Evolutionary conservation across 2,888 invertebrate genomes (phyloP), one percentile per base, ranked within the genome.

Genomic region (Leucozona laternaria): DNA sequence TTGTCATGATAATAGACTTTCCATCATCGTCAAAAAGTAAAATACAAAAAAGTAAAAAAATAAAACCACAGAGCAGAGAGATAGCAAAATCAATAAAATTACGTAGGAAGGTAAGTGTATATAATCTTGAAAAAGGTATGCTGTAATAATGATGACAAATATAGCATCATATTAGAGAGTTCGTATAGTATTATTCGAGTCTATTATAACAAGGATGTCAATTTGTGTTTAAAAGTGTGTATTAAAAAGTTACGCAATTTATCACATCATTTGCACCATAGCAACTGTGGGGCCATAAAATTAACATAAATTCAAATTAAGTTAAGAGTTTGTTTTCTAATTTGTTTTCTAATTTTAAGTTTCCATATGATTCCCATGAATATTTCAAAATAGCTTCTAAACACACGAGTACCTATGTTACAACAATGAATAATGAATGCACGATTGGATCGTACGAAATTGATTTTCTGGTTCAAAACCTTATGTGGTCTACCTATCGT

Each of bases 101-200:
- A 28, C 64, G 64, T 66, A 48, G 48, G 45, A 45, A 28, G 45
- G 48, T 48, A 31, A 7, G 40, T 60, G 37, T 37, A n/a, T n/a
- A n/a, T n/a, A 66, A 79, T 72, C 72, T 72, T 34, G 55, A 64
- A 48, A 57, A 64, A 66, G 64, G 57, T 48, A 60, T 50, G 58
- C 58, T 37, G 48, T 48, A 34, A 79, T 72, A 68, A 68, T 73
- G 73, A 73, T 43, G 66, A 48, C 45, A 45, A 79, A 57, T 66
- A 37, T 72, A 57, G 25, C 62, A 64, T 55, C 43, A 64, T 64
- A 43, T n/a, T n/a, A 64, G 25, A 57, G 62, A 79, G 37, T 20
- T 48, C 28, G 28, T 37, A 15, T 37, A 3, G 13, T n/a, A 28
- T 31, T 64, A 28, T 66, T 48, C 13, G 20, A 48, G 64, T 17